Percentiles rank a stretch among this genome's conserved stretches.
phyloP scores from a whole-genome alignment of 2,888 invertebrate species.

The Azorinus chamasolen region DNA sequence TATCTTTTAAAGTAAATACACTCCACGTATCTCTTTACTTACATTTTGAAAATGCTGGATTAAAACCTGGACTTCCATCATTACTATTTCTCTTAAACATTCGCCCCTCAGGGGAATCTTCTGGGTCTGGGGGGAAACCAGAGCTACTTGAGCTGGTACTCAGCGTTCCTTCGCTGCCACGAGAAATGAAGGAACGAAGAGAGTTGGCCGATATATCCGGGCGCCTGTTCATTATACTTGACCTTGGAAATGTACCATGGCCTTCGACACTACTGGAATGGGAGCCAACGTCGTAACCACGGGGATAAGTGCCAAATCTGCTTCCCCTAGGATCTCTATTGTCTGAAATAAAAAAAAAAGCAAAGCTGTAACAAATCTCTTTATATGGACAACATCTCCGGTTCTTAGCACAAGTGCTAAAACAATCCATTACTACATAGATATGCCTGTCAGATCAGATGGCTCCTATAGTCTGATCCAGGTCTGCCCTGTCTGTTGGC shows the following conservation, averaged over 20 bases:
- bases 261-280: constrained; percentile 67
- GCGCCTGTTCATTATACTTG: constrained; percentile 67
- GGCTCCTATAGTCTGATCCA: too few species aligned
- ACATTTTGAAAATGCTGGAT: constrained; percentile 79
- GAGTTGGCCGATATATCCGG: constrained; percentile 70
- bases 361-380: too few species aligned
- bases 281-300: constrained; percentile 71
- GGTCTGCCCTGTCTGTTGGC: too few species aligned
- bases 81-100: constrained; percentile 71
- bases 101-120: constrained; percentile 81
- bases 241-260: constrained; percentile 79
- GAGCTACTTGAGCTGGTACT: constrained; percentile 83
- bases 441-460: too few species aligned
- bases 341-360: too few species aligned
- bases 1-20: too few species aligned
- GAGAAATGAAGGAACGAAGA: constrained; percentile 73
- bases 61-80: constrained; percentile 70
- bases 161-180: constrained; percentile 79
- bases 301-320: constrained; percentile 80
- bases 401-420: too few species aligned
- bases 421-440: too few species aligned
- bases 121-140: constrained; percentile 81
- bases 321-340: constrained; percentile 35
- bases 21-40: constrained; percentile 36
- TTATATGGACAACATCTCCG: too few species aligned